A percentile compares a stretch with the other conserved stretches of the same genome.
Evolutionary conservation across 2,113 vertebrate species (phyloP).

Genomic region (Boulengeromyrus knoepffleri): DNA sequence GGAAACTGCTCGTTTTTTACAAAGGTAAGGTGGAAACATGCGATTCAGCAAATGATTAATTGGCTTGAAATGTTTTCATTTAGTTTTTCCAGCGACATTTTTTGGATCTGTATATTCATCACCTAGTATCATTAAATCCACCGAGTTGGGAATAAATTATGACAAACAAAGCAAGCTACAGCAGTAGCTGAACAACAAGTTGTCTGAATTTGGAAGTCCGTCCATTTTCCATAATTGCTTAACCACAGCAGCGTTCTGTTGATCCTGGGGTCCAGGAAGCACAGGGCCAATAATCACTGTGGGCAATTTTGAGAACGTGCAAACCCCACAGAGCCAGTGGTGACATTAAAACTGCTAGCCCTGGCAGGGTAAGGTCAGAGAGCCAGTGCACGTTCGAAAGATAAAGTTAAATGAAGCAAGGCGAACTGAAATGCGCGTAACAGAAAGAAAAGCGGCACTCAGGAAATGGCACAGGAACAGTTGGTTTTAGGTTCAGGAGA

Average conservation of each 20-base stretch:
- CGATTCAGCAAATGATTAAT: not conserved
- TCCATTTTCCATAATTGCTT: not conserved
- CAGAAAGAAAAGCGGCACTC: not conserved
- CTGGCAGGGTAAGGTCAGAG: not conserved
- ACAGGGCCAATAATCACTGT: not conserved
- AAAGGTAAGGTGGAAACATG: constrained; percentile 45
- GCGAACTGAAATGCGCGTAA: not conserved
- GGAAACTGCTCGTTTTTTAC: constrained; percentile 64
- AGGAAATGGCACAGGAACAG: not conserved
- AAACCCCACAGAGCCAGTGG: not conserved
- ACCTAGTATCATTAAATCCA: not conserved
- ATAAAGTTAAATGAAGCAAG: not conserved
- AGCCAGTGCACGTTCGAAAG: not conserved
- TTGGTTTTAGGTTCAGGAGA: not conserved
- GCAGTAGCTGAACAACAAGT: not conserved
- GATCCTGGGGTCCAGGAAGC: not conserved
- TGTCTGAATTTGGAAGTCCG: not conserved
- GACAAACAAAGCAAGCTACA: not conserved
- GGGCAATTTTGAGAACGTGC: not conserved
- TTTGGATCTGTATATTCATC: not conserved
- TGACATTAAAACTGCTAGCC: not conserved
- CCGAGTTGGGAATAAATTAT: not conserved
- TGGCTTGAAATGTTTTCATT: not conserved
- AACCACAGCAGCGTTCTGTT: not conserved
- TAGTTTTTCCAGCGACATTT: not conserved